These are phyloP conservation scores for Proisotoma minuta DNA, from an alignment of 2,888 invertebrate species.

Conservation along the genomic window DNA sequence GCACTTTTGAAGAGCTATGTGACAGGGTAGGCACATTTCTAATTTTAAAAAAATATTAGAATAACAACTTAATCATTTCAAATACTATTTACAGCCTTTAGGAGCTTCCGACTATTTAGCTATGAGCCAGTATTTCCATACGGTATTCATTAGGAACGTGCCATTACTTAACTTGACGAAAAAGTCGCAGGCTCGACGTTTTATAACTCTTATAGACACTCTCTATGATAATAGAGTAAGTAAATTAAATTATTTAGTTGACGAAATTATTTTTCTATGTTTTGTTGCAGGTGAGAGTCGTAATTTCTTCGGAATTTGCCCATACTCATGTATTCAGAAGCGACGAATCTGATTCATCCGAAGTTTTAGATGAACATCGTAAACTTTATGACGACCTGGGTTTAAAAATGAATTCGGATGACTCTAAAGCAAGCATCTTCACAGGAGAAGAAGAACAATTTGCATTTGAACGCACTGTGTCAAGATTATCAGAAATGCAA, in stretches of 20 bases:
- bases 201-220: constrained; percentile 94
- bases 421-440: constrained; percentile 80
- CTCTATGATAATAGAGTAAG: constrained; percentile 88
- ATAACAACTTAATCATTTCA: constrained; percentile 32
- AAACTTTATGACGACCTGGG: constrained; percentile 93
- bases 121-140: constrained; percentile 89
- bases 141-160: constrained; percentile 83
- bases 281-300: constrained; percentile 62
- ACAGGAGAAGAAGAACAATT: constrained; percentile 97
- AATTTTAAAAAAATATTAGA: constrained; percentile 6
- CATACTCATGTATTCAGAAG: constrained; percentile 66
- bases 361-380: constrained; percentile 69
- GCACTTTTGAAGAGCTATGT: constrained; percentile 84
- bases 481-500: constrained; percentile 93
- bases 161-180: constrained; percentile 73
- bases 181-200: constrained; percentile 84
- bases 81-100: constrained; percentile 62
- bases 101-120: constrained; percentile 94
- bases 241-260: constrained; percentile 20
- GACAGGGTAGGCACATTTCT: constrained; percentile 61
- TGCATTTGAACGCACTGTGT: constrained; percentile 90
- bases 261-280: neutral
- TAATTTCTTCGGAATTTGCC: constrained; percentile 75
- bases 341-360: constrained; percentile 51
- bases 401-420: constrained; percentile 69